Evolutionary conservation across 2,113 vertebrate species (phyloP).

Genomic region (Rana temporaria): DNA sequence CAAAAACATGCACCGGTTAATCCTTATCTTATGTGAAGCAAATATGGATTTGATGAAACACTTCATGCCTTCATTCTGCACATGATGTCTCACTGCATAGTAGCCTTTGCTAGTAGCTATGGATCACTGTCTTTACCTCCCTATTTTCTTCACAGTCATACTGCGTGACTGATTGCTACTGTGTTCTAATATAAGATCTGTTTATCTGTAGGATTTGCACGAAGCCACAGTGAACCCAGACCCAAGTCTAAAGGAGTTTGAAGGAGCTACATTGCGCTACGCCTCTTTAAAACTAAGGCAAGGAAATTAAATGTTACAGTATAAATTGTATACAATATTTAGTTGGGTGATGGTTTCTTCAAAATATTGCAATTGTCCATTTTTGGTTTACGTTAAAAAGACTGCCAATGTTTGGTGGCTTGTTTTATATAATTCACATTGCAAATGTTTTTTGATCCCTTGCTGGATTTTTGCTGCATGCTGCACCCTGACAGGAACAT

Average conservation of each 20-base stretch:
- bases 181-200: constrained; percentile 47
- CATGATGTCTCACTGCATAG: not conserved
- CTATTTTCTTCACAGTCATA: constrained; percentile 27
- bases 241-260: constrained; percentile 93
- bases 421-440: too few relatives aligned
- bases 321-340: not conserved
- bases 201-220: constrained; percentile 84
- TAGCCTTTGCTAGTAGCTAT: constrained; percentile 6
- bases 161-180: not conserved
- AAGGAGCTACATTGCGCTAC: constrained; percentile 92
- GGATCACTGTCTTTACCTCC: constrained; percentile 2
- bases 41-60: constrained; percentile 18
- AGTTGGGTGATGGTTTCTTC: too few relatives aligned
- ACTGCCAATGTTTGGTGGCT: too few relatives aligned
- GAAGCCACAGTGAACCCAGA: constrained; percentile 92
- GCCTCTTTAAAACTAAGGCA: constrained; percentile 95
- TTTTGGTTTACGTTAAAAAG: too few relatives aligned
- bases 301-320: not conserved
- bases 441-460: too few relatives aligned
- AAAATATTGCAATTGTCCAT: too few relatives aligned
- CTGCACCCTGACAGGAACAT: too few relatives aligned
- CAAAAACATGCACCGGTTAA: not conserved
- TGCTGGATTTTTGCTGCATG: too few relatives aligned
- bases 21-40: constrained; percentile 2
- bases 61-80: constrained; percentile 14